A percentile compares a stretch with the other conserved stretches of the same genome.
Conservation (phyloP, 2,113 vertebrate species). For the Connochaetes taurinus region DNA sequence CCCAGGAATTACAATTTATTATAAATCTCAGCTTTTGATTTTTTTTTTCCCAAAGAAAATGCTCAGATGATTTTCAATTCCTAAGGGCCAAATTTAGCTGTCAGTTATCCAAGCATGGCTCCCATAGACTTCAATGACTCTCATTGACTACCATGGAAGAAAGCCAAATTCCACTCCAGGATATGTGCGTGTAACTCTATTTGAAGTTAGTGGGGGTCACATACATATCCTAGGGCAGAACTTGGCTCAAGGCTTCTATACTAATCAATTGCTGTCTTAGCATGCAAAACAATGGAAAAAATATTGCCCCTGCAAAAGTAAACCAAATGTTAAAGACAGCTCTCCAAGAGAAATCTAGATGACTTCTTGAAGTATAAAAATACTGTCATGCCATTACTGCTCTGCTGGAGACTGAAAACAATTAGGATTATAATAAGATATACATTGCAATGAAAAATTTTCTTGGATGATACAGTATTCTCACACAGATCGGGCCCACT, state of each 20-base stretch:
- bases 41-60: slow-evolving; percentile 30
- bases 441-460: slow-evolving; percentile 23
- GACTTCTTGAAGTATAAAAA: slow-evolving; percentile 33
- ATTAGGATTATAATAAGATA: slow-evolving; percentile 61
- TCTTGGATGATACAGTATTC: background rate
- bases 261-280: slow-evolving; percentile 62
- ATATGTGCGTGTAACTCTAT: slow-evolving; percentile 42
- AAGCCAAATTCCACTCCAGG: slow-evolving; percentile 53
- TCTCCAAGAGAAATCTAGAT: slow-evolving; percentile 48
- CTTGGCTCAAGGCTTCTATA: slow-evolving; percentile 49
- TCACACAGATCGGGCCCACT: background rate
- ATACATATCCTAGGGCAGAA: slow-evolving; percentile 55
- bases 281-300: slow-evolving; percentile 66
- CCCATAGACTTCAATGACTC: slow-evolving; percentile 49
- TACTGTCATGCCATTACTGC: slow-evolving; percentile 17
- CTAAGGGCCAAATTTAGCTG: slow-evolving; percentile 2
- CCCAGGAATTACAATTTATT: slow-evolving; percentile 22
- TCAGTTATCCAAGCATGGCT: slow-evolving; percentile 35
- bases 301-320: slow-evolving; percentile 56
- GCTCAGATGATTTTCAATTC: slow-evolving; percentile 39
- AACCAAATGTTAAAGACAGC: slow-evolving; percentile 56
- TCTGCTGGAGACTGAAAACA: slow-evolving; percentile 48
- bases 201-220: slow-evolving; percentile 61
- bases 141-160: slow-evolving; percentile 31
- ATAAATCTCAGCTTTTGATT: slow-evolving; percentile 15